phyloP scores from a whole-genome alignment of 2,888 invertebrate genomes.

The Brenthis ino region DNA sequence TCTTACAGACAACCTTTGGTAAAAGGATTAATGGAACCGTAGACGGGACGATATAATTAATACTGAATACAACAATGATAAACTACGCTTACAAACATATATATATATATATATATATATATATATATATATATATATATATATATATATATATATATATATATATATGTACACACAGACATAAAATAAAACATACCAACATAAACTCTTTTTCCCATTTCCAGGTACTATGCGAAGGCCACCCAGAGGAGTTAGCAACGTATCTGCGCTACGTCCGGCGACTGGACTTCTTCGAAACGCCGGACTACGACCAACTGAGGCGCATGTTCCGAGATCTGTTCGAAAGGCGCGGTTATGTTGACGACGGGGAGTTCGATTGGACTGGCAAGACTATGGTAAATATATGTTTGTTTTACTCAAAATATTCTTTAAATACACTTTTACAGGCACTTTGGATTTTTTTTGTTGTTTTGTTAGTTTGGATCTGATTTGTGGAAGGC shows the following conservation, averaged over 20 bases:
- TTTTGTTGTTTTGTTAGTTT: background rate
- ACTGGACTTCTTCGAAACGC: slow-evolving; percentile 99
- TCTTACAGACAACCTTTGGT: too few relatives aligned
- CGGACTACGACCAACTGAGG: slow-evolving; percentile 99
- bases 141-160: too few relatives aligned
- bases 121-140: too few relatives aligned
- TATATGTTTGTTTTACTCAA: background rate
- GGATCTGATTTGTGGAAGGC: background rate
- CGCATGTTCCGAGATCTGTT: slow-evolving; percentile 97
- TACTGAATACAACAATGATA: too few relatives aligned
- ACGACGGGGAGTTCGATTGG: slow-evolving; percentile 98
- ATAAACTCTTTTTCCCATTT: background rate
- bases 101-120: too few relatives aligned
- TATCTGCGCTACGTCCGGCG: slow-evolving; percentile 98
- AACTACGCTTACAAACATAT: too few relatives aligned
- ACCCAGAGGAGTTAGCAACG: slow-evolving; percentile 98
- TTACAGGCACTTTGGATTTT: background rate
- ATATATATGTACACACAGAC: too few relatives aligned
- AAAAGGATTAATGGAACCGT: too few relatives aligned
- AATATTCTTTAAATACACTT: background rate
- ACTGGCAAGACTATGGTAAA: slow-evolving; percentile 91
- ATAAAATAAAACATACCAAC: background rate
- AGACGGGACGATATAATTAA: too few relatives aligned
- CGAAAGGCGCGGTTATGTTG: slow-evolving; percentile 92
- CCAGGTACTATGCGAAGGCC: slow-evolving; percentile 90